Evolutionary conservation across 2,797 vertebrate species (phyloP).

Genomic region (Stomatorhinus walkeri): DNA sequence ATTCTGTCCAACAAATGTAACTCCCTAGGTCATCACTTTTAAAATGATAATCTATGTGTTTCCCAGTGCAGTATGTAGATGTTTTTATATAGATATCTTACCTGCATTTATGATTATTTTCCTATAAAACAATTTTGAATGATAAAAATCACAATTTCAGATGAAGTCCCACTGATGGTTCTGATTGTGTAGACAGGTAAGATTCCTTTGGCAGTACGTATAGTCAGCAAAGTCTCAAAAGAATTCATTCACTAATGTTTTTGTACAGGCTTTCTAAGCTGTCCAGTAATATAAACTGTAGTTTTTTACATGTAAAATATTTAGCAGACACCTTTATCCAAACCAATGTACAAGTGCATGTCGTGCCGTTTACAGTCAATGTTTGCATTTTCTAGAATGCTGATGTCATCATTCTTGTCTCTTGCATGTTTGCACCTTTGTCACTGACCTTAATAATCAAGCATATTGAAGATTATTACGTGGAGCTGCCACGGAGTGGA

Average conservation of each 20-base stretch:
- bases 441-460: neutral
- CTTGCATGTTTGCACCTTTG: neutral
- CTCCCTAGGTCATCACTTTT: neutral
- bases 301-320: neutral
- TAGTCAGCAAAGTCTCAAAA: neutral
- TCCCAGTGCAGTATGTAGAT: neutral
- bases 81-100: neutral
- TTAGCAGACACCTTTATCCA: neutral
- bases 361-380: neutral
- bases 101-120: neutral
- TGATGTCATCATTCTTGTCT: neutral
- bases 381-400: neutral
- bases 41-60: neutral
- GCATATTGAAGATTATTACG: neutral
- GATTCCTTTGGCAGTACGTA: neutral
- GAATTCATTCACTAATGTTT: neutral
- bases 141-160: neutral
- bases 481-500: neutral
- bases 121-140: neutral
- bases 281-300: neutral
- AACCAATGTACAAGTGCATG: neutral
- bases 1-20: neutral
- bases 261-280: neutral
- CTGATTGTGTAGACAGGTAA: neutral
- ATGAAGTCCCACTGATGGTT: neutral